Conservation (phyloP, 2,888 invertebrate genomes). For the Silvanus unidentatus region DNA sequence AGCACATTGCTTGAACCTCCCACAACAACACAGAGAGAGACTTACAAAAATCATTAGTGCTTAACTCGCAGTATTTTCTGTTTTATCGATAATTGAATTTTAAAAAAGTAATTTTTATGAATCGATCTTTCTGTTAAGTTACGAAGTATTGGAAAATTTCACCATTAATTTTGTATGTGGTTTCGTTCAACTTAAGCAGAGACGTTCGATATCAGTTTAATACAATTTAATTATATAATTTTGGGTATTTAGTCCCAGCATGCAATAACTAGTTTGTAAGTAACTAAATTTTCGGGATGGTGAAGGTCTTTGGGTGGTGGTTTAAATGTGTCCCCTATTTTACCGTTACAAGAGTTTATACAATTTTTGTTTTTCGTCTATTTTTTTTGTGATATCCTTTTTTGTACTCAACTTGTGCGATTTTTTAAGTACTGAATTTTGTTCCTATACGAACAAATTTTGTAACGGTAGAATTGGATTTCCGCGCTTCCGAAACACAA, state of each 20-base stretch:
- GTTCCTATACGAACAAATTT: conserved; percentile 18
- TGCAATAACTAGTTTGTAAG: conserved; percentile 25
- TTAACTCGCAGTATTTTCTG: conserved; percentile 16
- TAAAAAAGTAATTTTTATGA: no score
- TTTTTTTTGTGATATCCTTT: no score
- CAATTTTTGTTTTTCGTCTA: background rate
- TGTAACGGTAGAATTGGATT: conserved; percentile 24
- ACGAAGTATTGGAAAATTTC: conserved; percentile 19
- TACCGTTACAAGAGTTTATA: conserved; percentile 32
- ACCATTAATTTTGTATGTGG: conserved; percentile 9
- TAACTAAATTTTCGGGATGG: conserved; percentile 36
- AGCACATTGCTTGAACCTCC: conserved; percentile 61
- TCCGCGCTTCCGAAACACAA: no score
- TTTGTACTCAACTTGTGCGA: no score
- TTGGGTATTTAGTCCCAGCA: conserved; percentile 21
- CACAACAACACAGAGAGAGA: background rate
- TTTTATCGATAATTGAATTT: conserved; percentile 5
- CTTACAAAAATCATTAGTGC: conserved; percentile 3
- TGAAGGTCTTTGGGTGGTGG: conserved; percentile 38
- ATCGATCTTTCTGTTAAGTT: conserved; percentile 35
- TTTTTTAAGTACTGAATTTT: conserved; percentile 9
- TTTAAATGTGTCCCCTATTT: conserved; percentile 22
- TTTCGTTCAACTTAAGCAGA: conserved; percentile 8
- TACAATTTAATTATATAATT: conserved; percentile 7
- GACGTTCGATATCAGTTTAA: conserved; percentile 7